These are phyloP conservation scores for Agrenia bidenticulata DNA, from an alignment of 2,888 invertebrate species.

Conservation along the genomic window DNA sequence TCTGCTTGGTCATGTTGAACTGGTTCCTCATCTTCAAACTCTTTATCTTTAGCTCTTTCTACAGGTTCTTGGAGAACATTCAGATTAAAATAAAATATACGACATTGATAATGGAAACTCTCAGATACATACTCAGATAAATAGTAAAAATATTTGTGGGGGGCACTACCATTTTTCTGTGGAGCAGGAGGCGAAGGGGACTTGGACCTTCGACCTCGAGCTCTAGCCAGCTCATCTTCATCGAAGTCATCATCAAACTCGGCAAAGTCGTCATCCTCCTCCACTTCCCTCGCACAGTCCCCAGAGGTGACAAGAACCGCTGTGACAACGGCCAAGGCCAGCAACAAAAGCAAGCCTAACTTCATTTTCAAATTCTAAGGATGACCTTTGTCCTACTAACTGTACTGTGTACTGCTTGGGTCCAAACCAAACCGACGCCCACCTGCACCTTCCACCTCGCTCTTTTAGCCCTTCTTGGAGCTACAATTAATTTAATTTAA, in stretches of 20 bases:
- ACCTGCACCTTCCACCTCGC: too few relatives aligned
- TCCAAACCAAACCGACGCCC: too few relatives aligned
- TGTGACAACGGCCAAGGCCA: background rate
- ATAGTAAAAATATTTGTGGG: too few relatives aligned
- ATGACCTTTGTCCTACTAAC: too few relatives aligned
- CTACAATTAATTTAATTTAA: too few relatives aligned
- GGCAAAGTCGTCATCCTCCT: slow-evolving; percentile 51
- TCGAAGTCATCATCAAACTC: slow-evolving; percentile 53
- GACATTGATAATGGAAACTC: too few relatives aligned
- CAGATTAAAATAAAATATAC: too few relatives aligned
- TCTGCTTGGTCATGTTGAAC: slow-evolving; percentile 21
- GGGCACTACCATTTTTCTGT: background rate
- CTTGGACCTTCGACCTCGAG: slow-evolving; percentile 20
- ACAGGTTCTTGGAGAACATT: too few relatives aligned
- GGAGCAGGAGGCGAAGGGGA: slow-evolving; percentile 19
- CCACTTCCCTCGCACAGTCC: slow-evolving; percentile 15
- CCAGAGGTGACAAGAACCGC: background rate
- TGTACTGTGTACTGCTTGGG: too few relatives aligned
- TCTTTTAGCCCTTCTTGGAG: too few relatives aligned
- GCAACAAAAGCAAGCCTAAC: background rate
- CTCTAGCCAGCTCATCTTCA: slow-evolving; percentile 41
- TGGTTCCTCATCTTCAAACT: slow-evolving; percentile 18
- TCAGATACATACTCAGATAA: too few relatives aligned
- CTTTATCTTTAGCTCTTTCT: slow-evolving; percentile 23
- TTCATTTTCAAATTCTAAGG: slow-evolving; percentile 9